Conservation (phyloP, 2,888 invertebrate species). For the Xanthorhoe spadicearia region DNA sequence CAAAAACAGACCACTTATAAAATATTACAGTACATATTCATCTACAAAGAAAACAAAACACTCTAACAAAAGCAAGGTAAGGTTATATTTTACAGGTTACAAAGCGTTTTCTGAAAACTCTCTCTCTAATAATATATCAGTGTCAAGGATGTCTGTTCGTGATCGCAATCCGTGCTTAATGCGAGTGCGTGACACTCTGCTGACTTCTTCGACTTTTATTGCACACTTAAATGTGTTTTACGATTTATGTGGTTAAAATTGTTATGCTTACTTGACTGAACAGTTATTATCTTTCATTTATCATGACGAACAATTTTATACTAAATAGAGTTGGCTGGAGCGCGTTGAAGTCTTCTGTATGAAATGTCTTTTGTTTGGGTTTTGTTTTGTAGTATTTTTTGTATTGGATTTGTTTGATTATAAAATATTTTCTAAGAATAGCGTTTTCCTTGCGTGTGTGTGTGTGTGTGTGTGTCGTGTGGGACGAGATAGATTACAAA, state of each 20-base stretch:
- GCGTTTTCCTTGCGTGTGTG: conserved; percentile 1
- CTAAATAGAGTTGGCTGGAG: neutral
- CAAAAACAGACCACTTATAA: no score
- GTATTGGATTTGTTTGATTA: conserved; percentile 1
- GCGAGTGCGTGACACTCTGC: conserved; percentile 25
- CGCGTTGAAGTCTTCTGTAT: conserved; percentile 41
- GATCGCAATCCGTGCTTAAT: conserved; percentile 27
- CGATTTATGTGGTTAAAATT: neutral
- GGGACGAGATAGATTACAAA: no score
- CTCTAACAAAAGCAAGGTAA: no score
- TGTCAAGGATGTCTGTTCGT: conserved; percentile 37
- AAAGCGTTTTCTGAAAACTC: no score
- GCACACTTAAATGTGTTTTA: conserved; percentile 12
- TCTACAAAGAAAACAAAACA: no score
- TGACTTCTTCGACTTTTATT: conserved; percentile 1
- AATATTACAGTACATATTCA: no score
- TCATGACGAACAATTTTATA: neutral
- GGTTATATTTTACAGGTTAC: no score
- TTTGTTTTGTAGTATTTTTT: neutral
- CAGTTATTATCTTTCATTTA: neutral
- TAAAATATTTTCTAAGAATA: neutral
- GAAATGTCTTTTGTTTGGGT: neutral
- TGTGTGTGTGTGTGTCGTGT: no score
- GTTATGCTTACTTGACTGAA: neutral
- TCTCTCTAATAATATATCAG: conserved; percentile 43